A percentile compares a stretch with the other conserved stretches of the same genome.
These are phyloP conservation scores for Pimpla rufipes DNA, from an alignment of 2,888 invertebrate species.

Conservation along the genomic window DNA sequence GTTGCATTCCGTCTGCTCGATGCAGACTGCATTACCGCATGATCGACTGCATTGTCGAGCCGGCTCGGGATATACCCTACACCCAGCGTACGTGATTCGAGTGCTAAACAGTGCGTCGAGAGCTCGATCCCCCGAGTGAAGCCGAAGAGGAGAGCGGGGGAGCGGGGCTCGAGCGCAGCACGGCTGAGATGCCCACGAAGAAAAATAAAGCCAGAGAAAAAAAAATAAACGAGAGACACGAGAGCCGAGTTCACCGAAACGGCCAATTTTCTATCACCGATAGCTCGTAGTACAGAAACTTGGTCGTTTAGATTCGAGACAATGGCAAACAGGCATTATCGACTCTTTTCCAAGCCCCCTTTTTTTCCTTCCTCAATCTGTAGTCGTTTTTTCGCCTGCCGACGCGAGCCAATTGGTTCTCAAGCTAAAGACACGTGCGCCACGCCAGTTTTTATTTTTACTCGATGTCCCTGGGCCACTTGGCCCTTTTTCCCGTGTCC, in stretches of 20 bases:
- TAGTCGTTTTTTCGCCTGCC: conserved; percentile 17
- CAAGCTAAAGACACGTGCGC: conserved; percentile 9
- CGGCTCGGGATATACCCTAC: conserved; percentile 61
- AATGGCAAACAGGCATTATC: conserved; percentile 40
- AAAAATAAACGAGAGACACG: neutral
- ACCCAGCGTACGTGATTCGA: conserved; percentile 60
- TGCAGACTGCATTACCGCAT: conserved; percentile 64
- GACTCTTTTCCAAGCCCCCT: conserved; percentile 3
- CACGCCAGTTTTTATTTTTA: conserved; percentile 21
- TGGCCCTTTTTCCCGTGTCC: conserved; percentile 27
- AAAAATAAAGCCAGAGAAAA: conserved; percentile 10
- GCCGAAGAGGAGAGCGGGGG: too few species aligned
- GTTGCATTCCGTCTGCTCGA: conserved; percentile 48
- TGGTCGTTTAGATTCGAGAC: conserved; percentile 43
- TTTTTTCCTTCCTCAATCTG: neutral
- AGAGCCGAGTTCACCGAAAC: conserved; percentile 26
- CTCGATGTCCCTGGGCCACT: conserved; percentile 25
- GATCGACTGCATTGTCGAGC: conserved; percentile 66
- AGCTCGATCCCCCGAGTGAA: conserved; percentile 27
- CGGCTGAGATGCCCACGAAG: conserved; percentile 41
- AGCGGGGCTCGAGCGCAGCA: neutral
- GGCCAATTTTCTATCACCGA: conserved; percentile 52
- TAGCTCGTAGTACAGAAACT: conserved; percentile 24
- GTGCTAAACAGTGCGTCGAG: conserved; percentile 48
- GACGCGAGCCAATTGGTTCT: conserved; percentile 33